Base-by-base conservation (phyloP, 2,888 invertebrate genomes). In the Lysandra coridon region DNA sequence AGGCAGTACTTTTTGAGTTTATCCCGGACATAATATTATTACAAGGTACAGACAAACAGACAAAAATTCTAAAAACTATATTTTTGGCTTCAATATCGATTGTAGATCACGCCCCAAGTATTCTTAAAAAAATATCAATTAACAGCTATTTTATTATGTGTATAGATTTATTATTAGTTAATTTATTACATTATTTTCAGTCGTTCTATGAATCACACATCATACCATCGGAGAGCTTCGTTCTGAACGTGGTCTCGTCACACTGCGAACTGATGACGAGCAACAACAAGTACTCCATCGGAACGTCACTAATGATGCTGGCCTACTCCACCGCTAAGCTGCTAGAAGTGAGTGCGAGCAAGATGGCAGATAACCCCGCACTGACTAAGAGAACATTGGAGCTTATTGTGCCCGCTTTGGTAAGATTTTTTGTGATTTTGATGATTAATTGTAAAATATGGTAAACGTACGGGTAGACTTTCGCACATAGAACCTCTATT, bases 171-270 rank as follows among this genome's bases (percentile, higher is more conserved):
- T 44, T 10, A 10, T 44, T 10, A 10, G 44, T 23, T 40, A 23
- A 44, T 49, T 74, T n/a, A 40, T 64, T 44, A 53, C n/a, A 14
- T 17, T 49, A n/a, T 79, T 87, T 88, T 64, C 91, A 97, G 97
- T 95, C 96, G 57, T 96, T 96, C 33, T 97, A 96, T 90, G 95
- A 96, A 62, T 96, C 96, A 82, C 97, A 98, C 87, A 96, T 97
- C 62, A 97, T 98, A 82, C 98, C 98, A 17, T 96, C 97, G 0
- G 98, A 98, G 88, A 97, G 97, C 85, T 98, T 97, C 83, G 96
- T 98, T 2, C 94, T 97, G n/a, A 96, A 96, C 79, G 96, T 98
- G 5, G 96, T 98, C 14, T 87, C 90, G 0, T 88, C 90, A 0
- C 94, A 95, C 85, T 92, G 94, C 83, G 94, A 94, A 83, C 86